Percentiles rank a stretch among this genome's conserved stretches.
phyloP scores from a whole-genome alignment of 2,113 vertebrate species.

The Anguilla rostrata region DNA sequence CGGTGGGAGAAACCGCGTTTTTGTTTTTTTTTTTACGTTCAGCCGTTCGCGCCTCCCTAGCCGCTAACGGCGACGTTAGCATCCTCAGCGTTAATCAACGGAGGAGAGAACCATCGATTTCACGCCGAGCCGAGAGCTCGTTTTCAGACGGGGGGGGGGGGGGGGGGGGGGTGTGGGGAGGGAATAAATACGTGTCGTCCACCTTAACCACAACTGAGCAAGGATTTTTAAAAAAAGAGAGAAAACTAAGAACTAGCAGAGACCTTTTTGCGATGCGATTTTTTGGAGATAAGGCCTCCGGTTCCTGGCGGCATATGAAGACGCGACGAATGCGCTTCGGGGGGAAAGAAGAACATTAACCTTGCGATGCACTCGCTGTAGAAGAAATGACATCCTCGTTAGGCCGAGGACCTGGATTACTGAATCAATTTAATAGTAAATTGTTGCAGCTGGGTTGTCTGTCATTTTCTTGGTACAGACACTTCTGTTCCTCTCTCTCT shows the following conservation, averaged over 20 bases:
- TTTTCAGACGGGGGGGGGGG: not conserved
- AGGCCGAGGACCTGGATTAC: not conserved
- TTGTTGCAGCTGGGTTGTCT: conserved; percentile 11
- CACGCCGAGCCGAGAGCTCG: not conserved
- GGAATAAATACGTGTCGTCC: not conserved
- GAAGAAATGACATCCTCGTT: not conserved
- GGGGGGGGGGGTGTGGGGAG: too few species aligned
- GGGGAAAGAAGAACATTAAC: not conserved
- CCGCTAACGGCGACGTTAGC: not conserved
- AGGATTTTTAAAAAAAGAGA: not conserved
- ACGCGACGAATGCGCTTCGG: not conserved
- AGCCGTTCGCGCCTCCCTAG: not conserved
- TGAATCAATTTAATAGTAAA: not conserved
- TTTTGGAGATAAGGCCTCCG: not conserved
- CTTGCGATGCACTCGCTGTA: not conserved
- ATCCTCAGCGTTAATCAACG: conserved; percentile 15
- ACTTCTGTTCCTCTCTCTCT: too few species aligned
- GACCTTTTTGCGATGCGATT: not conserved
- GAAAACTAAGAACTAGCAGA: not conserved
- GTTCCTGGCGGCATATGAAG: not conserved
- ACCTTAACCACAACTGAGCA: not conserved
- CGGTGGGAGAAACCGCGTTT: not conserved
- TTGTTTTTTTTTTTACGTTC: not conserved
- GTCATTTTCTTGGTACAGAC: not conserved
- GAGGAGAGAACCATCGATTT: not conserved